A percentile compares a stretch with the other conserved stretches of the same genome.
These are phyloP conservation scores for Drosophila antonietae DNA, from an alignment of 2,888 invertebrate species.

Conservation along the genomic window DNA sequence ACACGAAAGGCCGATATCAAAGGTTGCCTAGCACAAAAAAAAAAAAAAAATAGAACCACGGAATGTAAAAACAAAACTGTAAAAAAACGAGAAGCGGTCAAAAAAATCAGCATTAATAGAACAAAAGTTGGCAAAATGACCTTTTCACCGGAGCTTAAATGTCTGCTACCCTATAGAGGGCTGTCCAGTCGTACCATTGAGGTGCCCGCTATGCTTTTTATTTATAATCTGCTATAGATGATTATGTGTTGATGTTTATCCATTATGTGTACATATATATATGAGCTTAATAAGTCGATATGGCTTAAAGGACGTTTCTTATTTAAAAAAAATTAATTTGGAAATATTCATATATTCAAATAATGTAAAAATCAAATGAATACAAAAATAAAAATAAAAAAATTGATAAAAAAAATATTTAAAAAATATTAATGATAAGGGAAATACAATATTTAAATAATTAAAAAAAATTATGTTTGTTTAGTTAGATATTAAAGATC, in stretches of 20 bases:
- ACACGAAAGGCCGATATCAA: constrained; percentile 71
- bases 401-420: no score
- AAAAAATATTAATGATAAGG: no score
- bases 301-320: background rate
- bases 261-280: background rate
- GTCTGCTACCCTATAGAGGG: constrained; percentile 59
- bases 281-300: background rate
- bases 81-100: constrained; percentile 12
- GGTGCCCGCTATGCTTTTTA: constrained; percentile 25
- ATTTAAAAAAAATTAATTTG: background rate
- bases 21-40: constrained; percentile 48
- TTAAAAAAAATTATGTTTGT: no score
- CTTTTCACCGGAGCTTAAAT: constrained; percentile 76
- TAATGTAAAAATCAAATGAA: background rate
- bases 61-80: constrained; percentile 24
- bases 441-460: no score
- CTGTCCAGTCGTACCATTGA: constrained; percentile 32
- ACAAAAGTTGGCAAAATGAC: constrained; percentile 77
- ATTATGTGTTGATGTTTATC: constrained; percentile 6
- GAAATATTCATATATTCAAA: background rate
- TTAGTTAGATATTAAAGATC: no score
- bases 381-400: no score
- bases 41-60: constrained; percentile 22
- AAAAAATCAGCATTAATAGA: constrained; percentile 66
- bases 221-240: constrained; percentile 27